A percentile compares a stretch with the other conserved stretches of the same genome.
Evolutionary conservation across 2,888 invertebrate species (phyloP).

Genomic region (Drosophila bunnanda): DNA sequence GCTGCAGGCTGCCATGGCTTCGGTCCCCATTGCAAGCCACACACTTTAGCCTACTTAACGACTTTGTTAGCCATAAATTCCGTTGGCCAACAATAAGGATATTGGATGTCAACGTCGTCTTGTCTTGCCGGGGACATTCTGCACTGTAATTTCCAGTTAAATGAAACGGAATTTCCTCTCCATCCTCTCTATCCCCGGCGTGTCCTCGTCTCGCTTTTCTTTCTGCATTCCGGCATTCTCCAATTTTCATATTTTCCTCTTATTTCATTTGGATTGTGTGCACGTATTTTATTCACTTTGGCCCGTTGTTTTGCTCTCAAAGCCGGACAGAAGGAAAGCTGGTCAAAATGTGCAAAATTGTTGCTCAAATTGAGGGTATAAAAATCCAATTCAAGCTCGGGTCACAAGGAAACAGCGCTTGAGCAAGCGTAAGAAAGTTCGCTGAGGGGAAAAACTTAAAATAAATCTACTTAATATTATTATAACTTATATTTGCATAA

Average conservation of each 20-base stretch:
- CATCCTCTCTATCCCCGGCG: background rate
- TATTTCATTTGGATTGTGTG: slow-evolving; percentile 54
- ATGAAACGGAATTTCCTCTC: slow-evolving; percentile 60
- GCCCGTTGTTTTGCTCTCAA: slow-evolving; percentile 39
- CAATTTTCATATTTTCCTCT: slow-evolving; percentile 45
- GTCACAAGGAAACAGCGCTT: background rate
- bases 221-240: slow-evolving; percentile 32
- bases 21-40: slow-evolving; percentile 28
- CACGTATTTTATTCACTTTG: slow-evolving; percentile 65
- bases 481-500: slow-evolving; percentile 18
- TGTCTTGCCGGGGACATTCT: slow-evolving; percentile 54
- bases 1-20: slow-evolving; percentile 36
- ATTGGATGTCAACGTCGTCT: slow-evolving; percentile 73
- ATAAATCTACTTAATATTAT: background rate
- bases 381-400: slow-evolving; percentile 7
- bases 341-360: slow-evolving; percentile 65
- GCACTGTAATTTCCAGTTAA: slow-evolving; percentile 68
- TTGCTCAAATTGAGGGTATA: slow-evolving; percentile 48
- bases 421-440: background rate
- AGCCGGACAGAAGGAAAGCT: slow-evolving; percentile 51
- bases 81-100: slow-evolving; percentile 76
- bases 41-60: slow-evolving; percentile 64
- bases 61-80: slow-evolving; percentile 77
- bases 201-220: slow-evolving; percentile 14
- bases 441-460: background rate